Conservation (phyloP, 2,113 vertebrate species). For the Anas platyrhynchos region DNA sequence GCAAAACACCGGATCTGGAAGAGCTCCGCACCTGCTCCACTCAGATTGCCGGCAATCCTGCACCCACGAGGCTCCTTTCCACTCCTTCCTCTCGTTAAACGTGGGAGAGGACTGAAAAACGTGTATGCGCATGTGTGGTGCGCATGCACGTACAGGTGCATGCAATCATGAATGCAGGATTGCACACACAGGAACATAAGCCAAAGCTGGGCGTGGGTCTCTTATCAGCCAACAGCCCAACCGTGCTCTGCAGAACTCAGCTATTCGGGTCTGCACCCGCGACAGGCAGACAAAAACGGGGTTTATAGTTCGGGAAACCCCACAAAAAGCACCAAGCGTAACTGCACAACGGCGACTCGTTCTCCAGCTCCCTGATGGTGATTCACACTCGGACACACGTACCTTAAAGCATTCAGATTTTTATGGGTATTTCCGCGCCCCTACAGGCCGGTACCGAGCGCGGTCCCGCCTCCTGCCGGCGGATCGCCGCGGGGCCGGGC, state of each 20-base stretch:
- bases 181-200: fast-evolving
- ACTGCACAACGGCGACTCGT: fast-evolving
- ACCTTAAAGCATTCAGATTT: not conserved
- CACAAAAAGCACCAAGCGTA: fast-evolving
- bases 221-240: not conserved
- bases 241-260: not conserved
- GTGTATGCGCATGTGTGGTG: fast-evolving
- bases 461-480: not conserved
- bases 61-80: not conserved
- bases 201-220: fast-evolving
- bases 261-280: not conserved
- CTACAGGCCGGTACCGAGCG: not conserved
- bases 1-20: no score
- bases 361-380: not conserved
- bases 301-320: not conserved
- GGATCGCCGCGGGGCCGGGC: fast-evolving
- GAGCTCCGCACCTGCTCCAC: no score
- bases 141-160: fast-evolving
- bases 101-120: not conserved
- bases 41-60: no score
- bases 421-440: not conserved
- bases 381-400: fast-evolving
- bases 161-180: no score
- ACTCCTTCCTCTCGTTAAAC: no score
- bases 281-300: not conserved